Conservation (phyloP, 1,140 invertebrate species). For the Nixonia krombeini region DNA sequence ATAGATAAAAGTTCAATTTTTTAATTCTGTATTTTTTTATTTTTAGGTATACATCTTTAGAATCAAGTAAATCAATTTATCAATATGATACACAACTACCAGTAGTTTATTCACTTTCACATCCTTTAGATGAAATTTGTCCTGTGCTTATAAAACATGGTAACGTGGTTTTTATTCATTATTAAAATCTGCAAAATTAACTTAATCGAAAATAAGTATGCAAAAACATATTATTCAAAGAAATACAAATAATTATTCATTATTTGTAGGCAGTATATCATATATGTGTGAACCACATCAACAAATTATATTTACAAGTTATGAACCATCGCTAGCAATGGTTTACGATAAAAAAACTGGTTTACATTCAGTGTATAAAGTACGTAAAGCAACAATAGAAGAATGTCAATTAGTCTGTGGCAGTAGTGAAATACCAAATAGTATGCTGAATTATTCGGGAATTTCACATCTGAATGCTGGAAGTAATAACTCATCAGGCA, state of each 20-base stretch:
- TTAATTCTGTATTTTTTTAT: conserved; percentile 11
- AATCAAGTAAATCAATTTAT: conserved; percentile 54
- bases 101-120: conserved; percentile 81
- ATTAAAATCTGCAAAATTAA: no score
- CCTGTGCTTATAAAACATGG: conserved; percentile 84
- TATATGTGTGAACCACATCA: conserved; percentile 76
- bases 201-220: no score
- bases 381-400: conserved; percentile 82
- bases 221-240: no score
- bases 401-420: conserved; percentile 77
- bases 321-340: conserved; percentile 78
- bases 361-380: conserved; percentile 86
- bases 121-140: conserved; percentile 91
- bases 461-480: conserved; percentile 56
- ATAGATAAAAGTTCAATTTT: not conserved
- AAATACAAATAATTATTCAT: conserved; percentile 6
- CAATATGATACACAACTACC: conserved; percentile 54
- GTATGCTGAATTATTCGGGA: conserved; percentile 70
- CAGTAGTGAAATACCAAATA: conserved; percentile 68
- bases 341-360: conserved; percentile 83
- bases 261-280: conserved; percentile 55
- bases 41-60: conserved; percentile 55
- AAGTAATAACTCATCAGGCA: conserved; percentile 49
- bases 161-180: conserved; percentile 30
- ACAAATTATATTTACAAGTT: conserved; percentile 76